Conservation (phyloP, 2,797 vertebrate genomes). For the Prunella strophiata region DNA sequence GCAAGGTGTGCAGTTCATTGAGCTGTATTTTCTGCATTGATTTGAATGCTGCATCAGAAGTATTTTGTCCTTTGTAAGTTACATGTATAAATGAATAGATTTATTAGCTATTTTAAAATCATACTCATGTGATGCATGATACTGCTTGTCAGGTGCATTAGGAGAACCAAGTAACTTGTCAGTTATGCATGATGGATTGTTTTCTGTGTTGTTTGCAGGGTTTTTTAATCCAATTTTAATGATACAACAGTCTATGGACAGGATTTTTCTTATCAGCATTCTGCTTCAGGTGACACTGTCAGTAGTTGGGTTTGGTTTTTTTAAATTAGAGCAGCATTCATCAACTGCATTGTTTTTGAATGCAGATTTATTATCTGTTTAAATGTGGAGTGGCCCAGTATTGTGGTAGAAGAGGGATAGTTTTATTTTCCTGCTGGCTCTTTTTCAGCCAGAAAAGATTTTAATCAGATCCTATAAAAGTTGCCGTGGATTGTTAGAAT, state of each 20-base stretch:
- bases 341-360: not conserved
- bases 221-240: not conserved
- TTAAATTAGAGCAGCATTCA: not conserved
- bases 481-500: slow-evolving; percentile 20
- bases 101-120: not conserved
- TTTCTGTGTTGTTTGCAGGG: not conserved
- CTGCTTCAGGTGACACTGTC: not conserved
- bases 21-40: not conserved
- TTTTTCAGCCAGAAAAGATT: slow-evolving; percentile 29
- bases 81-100: not conserved
- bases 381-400: not conserved
- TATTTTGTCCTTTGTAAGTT: not conserved
- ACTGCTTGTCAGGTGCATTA: not conserved
- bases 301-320: not conserved
- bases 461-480: slow-evolving; percentile 12
- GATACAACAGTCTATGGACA: not conserved
- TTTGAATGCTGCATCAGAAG: not conserved
- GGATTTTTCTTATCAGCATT: not conserved
- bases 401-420: not conserved
- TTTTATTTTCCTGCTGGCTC: not conserved
- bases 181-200: not conserved
- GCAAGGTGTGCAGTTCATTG: not conserved
- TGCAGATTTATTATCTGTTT: not conserved
- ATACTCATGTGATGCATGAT: fast-evolving
- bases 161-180: not conserved